Conservation (phyloP, 2,113 vertebrate species). For the Phyllostomus hastatus region DNA sequence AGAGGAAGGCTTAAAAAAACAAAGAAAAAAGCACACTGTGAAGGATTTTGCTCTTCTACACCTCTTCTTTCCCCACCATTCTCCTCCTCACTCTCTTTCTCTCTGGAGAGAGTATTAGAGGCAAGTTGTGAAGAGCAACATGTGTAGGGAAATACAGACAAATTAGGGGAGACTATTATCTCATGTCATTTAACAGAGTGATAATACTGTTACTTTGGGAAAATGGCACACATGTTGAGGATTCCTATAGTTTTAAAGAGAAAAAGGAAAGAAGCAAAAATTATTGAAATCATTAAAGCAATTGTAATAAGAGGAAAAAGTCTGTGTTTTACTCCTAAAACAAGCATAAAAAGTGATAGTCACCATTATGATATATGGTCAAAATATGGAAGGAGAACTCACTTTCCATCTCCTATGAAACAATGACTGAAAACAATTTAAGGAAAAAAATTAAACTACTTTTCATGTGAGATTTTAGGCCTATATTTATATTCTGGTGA, state of each 20-base stretch:
- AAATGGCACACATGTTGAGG: not conserved
- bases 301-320: slow-evolving; percentile 3
- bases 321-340: slow-evolving; percentile 17
- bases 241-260: slow-evolving; percentile 72
- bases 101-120: not conserved
- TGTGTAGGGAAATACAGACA: not conserved
- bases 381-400: not conserved
- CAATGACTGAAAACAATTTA: not conserved
- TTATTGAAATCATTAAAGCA: not conserved
- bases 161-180: slow-evolving; percentile 45
- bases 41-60: not conserved
- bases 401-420: not conserved
- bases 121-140: not conserved
- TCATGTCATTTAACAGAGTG: slow-evolving; percentile 66
- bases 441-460: not conserved
- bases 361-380: not conserved
- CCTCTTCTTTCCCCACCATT: not conserved
- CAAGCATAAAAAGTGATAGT: not conserved
- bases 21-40: not conserved
- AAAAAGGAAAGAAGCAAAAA: slow-evolving; percentile 67
- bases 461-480: not conserved
- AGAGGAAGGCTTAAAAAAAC: not conserved
- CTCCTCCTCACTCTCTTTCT: not conserved
- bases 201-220: slow-evolving; percentile 25
- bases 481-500: not conserved